phyloP scores from a whole-genome alignment of 2,797 vertebrate species.

The Phyllotis vaccarum region DNA sequence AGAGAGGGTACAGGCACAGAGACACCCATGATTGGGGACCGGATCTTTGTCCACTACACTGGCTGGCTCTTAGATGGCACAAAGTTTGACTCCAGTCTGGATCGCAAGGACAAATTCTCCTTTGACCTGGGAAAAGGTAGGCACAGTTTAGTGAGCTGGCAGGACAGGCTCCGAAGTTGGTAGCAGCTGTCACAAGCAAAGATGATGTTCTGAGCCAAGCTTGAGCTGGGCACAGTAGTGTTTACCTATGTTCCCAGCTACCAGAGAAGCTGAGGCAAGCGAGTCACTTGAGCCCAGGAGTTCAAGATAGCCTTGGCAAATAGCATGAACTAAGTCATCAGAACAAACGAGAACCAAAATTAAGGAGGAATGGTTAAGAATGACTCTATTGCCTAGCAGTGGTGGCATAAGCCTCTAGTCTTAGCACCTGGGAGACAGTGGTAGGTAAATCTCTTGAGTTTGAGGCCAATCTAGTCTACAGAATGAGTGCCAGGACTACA shows the following conservation, averaged over 20 bases:
- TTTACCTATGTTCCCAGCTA: neutral
- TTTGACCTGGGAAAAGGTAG: slow-evolving; percentile 98
- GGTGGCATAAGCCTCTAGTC: neutral
- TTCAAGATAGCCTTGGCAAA: neutral
- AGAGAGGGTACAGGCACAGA: slow-evolving; percentile 93
- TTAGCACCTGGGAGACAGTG: neutral
- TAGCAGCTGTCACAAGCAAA: neutral
- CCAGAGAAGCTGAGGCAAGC: neutral
- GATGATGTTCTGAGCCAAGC: neutral
- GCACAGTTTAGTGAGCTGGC: neutral
- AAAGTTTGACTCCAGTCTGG: slow-evolving; percentile 97
- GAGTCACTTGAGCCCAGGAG: neutral
- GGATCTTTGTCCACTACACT: slow-evolving; percentile 97
- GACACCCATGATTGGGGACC: slow-evolving; percentile 96
- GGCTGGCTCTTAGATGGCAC: slow-evolving; percentile 96
- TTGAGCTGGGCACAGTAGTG: neutral
- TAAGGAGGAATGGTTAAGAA: neutral
- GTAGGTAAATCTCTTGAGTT: neutral
- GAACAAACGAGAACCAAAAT: too few species aligned
- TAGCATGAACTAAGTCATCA: neutral
- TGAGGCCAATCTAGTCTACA: too few species aligned
- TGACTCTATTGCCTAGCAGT: neutral
- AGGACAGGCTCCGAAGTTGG: neutral
- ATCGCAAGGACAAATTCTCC: slow-evolving; percentile 95
- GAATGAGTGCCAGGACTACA: neutral